Conservation (phyloP, 1,140 invertebrate species). For the Bradynema listronoti region DNA sequence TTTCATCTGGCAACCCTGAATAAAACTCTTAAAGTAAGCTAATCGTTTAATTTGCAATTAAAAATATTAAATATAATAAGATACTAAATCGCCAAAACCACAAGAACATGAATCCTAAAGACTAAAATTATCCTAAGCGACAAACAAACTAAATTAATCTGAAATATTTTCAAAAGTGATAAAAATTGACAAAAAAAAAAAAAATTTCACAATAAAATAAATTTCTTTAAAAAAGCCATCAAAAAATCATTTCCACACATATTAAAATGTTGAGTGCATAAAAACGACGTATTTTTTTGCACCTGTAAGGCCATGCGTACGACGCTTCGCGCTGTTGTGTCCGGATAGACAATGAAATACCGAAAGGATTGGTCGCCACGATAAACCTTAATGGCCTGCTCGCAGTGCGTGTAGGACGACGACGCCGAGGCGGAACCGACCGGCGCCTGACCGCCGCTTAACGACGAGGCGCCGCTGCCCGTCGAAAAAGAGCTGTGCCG, state of each 20-base stretch:
- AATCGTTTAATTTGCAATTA: too few species aligned
- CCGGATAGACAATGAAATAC: conserved; percentile 90
- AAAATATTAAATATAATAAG: too few species aligned
- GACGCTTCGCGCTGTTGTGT: conserved; percentile 93
- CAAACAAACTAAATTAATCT: too few species aligned
- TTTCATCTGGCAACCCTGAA: too few species aligned
- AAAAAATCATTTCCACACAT: background rate
- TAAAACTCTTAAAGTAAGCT: too few species aligned
- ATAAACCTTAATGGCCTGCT: conserved; percentile 86
- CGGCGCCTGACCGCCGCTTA: background rate
- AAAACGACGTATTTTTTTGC: conserved; percentile 21
- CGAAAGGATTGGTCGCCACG: conserved; percentile 94
- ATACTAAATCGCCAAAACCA: too few species aligned
- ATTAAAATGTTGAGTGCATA: conserved; percentile 23
- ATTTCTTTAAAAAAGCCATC: too few species aligned
- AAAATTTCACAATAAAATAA: too few species aligned
- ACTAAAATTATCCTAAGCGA: too few species aligned
- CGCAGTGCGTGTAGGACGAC: conserved; percentile 56
- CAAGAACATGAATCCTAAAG: too few species aligned
- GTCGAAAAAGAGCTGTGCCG: conserved; percentile 31
- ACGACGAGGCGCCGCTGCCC: background rate
- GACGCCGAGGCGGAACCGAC: conserved; percentile 2
- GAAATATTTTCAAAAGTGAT: too few species aligned
- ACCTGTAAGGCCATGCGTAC: conserved; percentile 93
- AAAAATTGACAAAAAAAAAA: too few species aligned